Evolutionary conservation across 2,797 vertebrate species (phyloP), one percentile per base, ranked within the genome.

Genomic region (Tapera naevia): DNA sequence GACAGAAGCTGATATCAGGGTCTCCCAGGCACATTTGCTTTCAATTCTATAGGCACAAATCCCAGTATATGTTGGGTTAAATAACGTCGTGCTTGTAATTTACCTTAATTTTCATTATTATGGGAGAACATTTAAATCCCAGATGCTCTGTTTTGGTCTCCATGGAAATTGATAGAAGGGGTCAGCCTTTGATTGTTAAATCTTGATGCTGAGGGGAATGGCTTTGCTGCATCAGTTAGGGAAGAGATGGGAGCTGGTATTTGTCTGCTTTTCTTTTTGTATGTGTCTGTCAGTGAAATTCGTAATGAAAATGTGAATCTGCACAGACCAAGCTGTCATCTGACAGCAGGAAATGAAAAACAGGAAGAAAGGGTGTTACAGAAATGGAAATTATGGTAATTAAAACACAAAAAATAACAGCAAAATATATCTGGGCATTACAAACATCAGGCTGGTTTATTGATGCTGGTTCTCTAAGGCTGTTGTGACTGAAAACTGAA

Each of bases 301-400:
- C n/a, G 4, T 30, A 7, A 73, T 7, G 17, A 54, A 87, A 93
- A 71, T 2, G 4, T 80, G 80, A 80, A 72, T 39, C 15, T 89
- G 50, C 41, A 33, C 74, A 73, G 66, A 73, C 45, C 37, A 64
- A 67, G 35, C 46, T 48, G 54, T 48, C 78, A 76, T 82, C 51
- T 70, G 79, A 80, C 50, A 76, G 50, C 22, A 67, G 69, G n/a
- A 89, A 92, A 62, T 0, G 0, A 61, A 92, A 86, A 94, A 39
- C 61, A 92, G 80, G 81, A 79, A 85, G 61, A 76, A 69, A 33
- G 10, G 11, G 62, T 28, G 3, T 65, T 71, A 22, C 51, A 82
- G 23, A 95, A 91, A 81, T 80, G 24, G 62, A 93, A 95, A 96
- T 92, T 18, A 60, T 3, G 13, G 39, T 71, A 76, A 91, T 89